phyloP scores from a whole-genome alignment of 2,113 vertebrate species.

The Riparia riparia region DNA sequence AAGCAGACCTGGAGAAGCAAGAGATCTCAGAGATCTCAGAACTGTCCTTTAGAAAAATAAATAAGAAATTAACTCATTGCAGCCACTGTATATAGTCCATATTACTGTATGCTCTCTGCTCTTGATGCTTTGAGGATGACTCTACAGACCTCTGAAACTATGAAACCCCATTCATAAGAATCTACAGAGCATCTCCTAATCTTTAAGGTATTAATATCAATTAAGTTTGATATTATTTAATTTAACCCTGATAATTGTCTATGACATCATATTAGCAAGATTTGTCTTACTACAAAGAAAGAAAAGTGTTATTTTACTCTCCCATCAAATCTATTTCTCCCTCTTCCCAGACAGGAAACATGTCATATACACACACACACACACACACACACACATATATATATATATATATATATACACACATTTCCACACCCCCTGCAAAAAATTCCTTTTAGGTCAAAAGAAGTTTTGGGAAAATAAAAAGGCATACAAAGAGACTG shows the following conservation, averaged over 20 bases:
- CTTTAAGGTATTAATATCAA: not conserved
- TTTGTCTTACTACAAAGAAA: not conserved
- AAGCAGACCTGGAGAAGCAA: not conserved
- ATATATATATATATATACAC: fast-evolving
- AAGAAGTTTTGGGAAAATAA: not conserved
- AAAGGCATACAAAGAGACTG: not conserved
- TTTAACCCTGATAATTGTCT: not conserved
- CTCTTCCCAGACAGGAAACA: not conserved
- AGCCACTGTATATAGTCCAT: not conserved
- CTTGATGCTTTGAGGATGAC: not conserved
- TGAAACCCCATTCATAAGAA: not conserved
- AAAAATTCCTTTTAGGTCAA: not conserved
- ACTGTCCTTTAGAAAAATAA: not conserved
- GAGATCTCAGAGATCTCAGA: not conserved
- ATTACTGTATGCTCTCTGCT: not conserved
- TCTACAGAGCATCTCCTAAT: not conserved
- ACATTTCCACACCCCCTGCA: not conserved
- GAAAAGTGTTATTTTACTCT: not conserved
- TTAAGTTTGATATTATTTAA: not conserved
- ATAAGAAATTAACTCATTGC: not conserved
- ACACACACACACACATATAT: fast-evolving
- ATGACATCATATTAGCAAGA: not conserved
- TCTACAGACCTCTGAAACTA: not conserved
- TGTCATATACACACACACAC: not conserved
- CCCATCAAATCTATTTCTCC: not conserved